Evolutionary conservation across 2,113 vertebrate genomes (phyloP), one percentile per base, ranked within the genome.

Genomic region (Prolemur simus): DNA sequence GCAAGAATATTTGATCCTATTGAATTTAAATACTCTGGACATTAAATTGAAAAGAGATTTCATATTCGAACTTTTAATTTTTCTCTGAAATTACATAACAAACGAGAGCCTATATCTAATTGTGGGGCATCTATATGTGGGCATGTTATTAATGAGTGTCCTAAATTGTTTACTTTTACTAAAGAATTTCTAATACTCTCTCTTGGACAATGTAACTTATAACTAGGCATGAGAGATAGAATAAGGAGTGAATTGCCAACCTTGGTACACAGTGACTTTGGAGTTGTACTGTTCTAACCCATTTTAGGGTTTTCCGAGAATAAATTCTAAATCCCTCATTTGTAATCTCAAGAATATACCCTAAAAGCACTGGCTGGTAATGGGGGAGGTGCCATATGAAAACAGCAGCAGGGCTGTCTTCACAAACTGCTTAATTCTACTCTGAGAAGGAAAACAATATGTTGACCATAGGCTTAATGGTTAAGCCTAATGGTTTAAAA

Each of bases 161-260:
- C 90, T 83, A 87, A 87, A 77, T 29, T 90, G 29, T 95, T 82
- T 77, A 60, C 21, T 77, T 96, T 95, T 89, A 49, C 25, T 45
- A 49, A 80, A 89, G 52, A 69, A 71, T 58, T 58, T 58, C 64
- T 86, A 81, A 47, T 64, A 21, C 21, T 6, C 47, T 68, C 10
- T 87, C 23, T 96, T 91, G n/a, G 29, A 68, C 42, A 52, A 37
- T 49, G 14, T 32, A 39, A 25, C 42, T 95, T 66, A 68, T 37
- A 77, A 14, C n/a, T 37, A 49, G 32, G 45, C 1, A 89, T 15
- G 45, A 88, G 71, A 68, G 78, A 18, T 56, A 52, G 27, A 94
- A 71, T 63, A 69, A 56, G 52, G 29, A 91, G 54, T 69, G 52
- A 91, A 25, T 42, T 77, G 32, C 71, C 12, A 84, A 21, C 4